Evolutionary conservation across 2,797 vertebrate genomes (phyloP).

Genomic region (Hippoglossus hippoglossus): DNA sequence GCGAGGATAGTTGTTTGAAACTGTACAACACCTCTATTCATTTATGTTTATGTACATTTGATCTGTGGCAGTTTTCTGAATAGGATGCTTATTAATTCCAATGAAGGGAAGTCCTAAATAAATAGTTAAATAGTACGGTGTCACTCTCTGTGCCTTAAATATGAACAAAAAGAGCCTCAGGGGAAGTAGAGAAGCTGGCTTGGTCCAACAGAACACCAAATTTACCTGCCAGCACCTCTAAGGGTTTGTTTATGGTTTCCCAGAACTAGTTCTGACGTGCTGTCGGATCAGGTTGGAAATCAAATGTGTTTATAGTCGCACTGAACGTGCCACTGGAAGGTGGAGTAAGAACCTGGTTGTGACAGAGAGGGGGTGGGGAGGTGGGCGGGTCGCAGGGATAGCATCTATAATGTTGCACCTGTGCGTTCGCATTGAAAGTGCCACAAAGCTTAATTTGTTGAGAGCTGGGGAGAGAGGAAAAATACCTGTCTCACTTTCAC

Average conservation of each 20-base stretch:
- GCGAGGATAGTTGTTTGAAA: no score
- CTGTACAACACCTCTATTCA: no score
- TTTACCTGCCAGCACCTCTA: neutral
- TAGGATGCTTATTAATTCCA: no score
- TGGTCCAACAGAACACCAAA: neutral
- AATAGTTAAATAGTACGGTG: no score
- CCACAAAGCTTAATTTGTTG: neutral
- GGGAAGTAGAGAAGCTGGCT: neutral
- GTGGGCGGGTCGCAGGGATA: neutral
- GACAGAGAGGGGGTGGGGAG: neutral
- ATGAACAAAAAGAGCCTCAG: neutral
- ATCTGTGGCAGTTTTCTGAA: no score
- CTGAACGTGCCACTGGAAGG: neutral
- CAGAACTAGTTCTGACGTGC: neutral
- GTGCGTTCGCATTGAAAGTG: neutral
- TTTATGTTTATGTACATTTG: no score
- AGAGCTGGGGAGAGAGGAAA: neutral
- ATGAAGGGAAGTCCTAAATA: neutral
- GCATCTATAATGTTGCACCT: neutral
- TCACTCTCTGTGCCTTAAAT: neutral
- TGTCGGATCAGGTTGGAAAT: neutral
- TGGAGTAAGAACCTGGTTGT: neutral
- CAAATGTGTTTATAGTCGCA: neutral
- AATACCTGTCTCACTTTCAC: neutral
- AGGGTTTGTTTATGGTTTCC: neutral